Evolutionary conservation across 1,140 invertebrate species (phyloP), one percentile per base, ranked within the genome.

Genomic region (Drosophila subobscura): DNA sequence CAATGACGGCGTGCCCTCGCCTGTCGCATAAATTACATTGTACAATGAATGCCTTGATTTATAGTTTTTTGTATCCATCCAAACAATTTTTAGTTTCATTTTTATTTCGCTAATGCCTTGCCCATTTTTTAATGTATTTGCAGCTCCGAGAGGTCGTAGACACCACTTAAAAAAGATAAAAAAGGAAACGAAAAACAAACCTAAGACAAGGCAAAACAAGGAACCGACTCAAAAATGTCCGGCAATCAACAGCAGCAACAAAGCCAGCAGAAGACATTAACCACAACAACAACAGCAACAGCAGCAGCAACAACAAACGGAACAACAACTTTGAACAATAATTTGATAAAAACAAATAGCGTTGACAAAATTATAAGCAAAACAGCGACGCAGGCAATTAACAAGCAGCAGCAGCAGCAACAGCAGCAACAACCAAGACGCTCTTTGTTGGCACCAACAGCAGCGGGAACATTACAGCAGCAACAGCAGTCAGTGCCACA

Each of bases 261-360:
- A 44, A 70, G 67, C 27, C 68, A 65, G 44, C 70, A 73, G 40
- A 55, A 61, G 40, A 27, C 57, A 60, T 55, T 60, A 64, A 29
- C 41, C 22, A 61, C 54, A 50, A 25, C 65, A 56, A 6, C 77
- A 71, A 5, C 58, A 54, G 10, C 42, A 63, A n/a, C 59, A 63
- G 56, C 55, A 49, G 22, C 63, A 58, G 27, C 66, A 58, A 76
- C 58, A 49, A 64, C 73, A 71, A 77, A 71, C 61, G 74, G 41
- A 77, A 52, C 71, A 61, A 57, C 41, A 47, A 86, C 54, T 86
- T 86, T 86, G 46, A 75, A 66, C 55, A 80, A 81, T 63, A 89
- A 88, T 83, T 88, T 88, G 64, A 89, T 88, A 66, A 79, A 88
- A 83, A 61, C 76, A 72, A 88, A 88, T 77, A 89, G 64, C 64